Evolutionary conservation across 2,888 invertebrate genomes (phyloP).

Genomic region (Salticus scenicus): DNA sequence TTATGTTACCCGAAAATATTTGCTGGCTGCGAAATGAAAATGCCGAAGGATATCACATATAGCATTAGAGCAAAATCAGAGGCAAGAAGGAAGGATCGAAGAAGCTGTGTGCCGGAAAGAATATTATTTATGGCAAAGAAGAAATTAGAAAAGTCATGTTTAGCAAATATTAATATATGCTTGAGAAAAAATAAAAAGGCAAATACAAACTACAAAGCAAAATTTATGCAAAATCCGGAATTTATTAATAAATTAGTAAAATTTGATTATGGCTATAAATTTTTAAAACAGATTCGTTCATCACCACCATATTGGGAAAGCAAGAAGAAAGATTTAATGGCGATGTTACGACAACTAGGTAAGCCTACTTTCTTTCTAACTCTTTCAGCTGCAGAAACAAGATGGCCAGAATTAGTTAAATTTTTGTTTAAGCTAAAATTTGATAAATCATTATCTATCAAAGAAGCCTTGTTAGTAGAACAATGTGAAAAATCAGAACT

Average conservation of each 20-base stretch:
- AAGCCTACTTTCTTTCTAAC: background rate
- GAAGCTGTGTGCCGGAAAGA: background rate
- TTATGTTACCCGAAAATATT: background rate
- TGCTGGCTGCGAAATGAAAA: background rate
- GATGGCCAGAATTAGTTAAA: background rate
- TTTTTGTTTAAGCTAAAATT: background rate
- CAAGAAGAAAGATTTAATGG: background rate
- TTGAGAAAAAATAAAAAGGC: background rate
- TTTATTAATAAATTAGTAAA: background rate
- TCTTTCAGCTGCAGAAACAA: background rate
- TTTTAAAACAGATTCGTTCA: background rate
- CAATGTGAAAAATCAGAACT: background rate
- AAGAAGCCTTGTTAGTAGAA: background rate
- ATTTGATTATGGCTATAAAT: background rate
- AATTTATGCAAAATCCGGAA: background rate
- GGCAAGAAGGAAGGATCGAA: background rate
- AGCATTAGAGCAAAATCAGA: background rate
- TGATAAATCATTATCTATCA: background rate
- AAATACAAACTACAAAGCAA: background rate
- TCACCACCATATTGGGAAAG: background rate
- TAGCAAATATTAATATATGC: background rate
- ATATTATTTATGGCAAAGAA: background rate
- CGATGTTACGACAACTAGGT: background rate
- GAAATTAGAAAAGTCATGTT: background rate
- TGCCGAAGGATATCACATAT: background rate